These are phyloP conservation scores for Enteromius anoplus DNA, from an alignment of 2,797 vertebrate species.

Conservation along the genomic window DNA sequence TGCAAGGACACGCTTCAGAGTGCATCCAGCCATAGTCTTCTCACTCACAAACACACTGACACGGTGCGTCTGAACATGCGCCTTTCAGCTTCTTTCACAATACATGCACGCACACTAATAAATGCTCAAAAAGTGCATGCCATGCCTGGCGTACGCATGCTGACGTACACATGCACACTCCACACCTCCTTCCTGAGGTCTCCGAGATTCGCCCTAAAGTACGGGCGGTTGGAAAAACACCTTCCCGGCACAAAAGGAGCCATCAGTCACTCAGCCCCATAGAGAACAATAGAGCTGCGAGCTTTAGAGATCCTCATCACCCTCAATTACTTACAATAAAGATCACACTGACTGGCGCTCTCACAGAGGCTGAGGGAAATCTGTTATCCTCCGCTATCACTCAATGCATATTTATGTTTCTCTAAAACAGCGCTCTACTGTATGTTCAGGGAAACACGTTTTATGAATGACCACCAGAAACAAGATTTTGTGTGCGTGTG, in stretches of 20 bases:
- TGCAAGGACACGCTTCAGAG: constrained; percentile 40
- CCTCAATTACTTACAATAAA: constrained; percentile 64
- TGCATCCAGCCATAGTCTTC: constrained; percentile 22
- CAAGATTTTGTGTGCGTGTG: not conserved
- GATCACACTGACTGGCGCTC: constrained; percentile 55
- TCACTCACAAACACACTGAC: constrained; percentile 40
- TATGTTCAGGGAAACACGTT: constrained; percentile 1
- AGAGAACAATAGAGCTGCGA: constrained; percentile 50
- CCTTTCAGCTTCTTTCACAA: not conserved
- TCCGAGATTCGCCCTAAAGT: constrained; percentile 33
- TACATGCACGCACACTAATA: constrained; percentile 6
- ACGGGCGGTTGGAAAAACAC: constrained; percentile 43
- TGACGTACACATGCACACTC: not conserved
- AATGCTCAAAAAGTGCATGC: not conserved
- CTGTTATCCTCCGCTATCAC: constrained; percentile 37
- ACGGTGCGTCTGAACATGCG: not conserved
- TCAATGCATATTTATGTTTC: constrained; percentile 49
- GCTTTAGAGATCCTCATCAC: constrained; percentile 62
- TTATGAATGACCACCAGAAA: not conserved
- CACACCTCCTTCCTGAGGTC: not conserved
- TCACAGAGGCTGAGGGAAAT: constrained; percentile 46
- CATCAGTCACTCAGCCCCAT: constrained; percentile 53
- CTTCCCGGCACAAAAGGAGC: constrained; percentile 44
- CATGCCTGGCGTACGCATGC: not conserved
- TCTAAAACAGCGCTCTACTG: constrained; percentile 14